phyloP scores from a whole-genome alignment of 2,113 vertebrate genomes.

The Aramus guarauna region DNA sequence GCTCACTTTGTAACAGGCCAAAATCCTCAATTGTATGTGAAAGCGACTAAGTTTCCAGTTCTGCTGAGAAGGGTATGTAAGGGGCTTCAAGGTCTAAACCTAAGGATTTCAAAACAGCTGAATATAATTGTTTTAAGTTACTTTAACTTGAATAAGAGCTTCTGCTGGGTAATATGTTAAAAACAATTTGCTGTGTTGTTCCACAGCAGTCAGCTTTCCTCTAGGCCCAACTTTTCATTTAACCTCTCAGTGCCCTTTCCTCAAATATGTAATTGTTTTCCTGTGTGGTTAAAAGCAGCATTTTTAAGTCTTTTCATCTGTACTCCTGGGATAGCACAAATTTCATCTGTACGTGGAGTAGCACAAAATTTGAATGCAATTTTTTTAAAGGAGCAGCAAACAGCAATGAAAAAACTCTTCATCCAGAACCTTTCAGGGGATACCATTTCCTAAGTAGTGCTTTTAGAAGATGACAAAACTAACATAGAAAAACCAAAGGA shows the following conservation, averaged over 20 bases:
- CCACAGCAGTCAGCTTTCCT: constrained; percentile 39
- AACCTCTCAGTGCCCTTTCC: constrained; percentile 49
- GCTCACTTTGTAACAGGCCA: rapidly evolving
- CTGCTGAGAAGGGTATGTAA: background rate
- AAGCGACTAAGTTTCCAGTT: background rate
- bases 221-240: constrained; percentile 43
- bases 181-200: constrained; percentile 35
- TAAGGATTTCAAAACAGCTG: background rate
- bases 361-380: background rate
- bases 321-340: constrained; percentile 30
- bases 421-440: background rate
- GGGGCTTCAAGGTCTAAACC: background rate
- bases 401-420: background rate
- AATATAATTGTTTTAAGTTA: constrained; percentile 16
- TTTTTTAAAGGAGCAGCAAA: background rate
- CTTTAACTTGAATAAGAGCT: background rate
- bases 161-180: constrained; percentile 5
- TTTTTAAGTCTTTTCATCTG: constrained; percentile 50
- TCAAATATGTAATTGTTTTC: constrained; percentile 65
- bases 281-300: constrained; percentile 51
- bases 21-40: background rate
- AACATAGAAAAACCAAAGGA: constrained; percentile 25
- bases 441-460: background rate
- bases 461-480: background rate
- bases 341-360: background rate